Percentiles rank a stretch among this genome's conserved stretches.
Conservation (phyloP, 2,113 vertebrate genomes). For the Raja brachyura region DNA sequence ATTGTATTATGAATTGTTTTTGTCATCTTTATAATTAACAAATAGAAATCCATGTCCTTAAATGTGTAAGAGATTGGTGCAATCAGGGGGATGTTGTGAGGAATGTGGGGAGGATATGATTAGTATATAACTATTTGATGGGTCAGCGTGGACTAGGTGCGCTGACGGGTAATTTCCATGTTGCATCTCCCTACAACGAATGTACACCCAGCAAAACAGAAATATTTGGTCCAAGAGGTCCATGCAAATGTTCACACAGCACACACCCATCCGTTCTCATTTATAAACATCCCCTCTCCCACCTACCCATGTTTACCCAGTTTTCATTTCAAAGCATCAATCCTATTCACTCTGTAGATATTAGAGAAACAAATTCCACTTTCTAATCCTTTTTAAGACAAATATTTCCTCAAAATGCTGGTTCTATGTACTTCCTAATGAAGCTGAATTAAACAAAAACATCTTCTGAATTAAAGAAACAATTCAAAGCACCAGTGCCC, state of each 20-base stretch:
- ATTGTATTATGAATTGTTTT: not conserved
- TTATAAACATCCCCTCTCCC: too few relatives aligned
- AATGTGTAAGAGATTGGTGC: too few relatives aligned
- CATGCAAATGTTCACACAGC: not conserved
- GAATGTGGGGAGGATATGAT: too few relatives aligned
- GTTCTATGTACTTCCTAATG: not conserved
- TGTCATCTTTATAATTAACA: not conserved
- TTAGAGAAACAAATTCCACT: not conserved
- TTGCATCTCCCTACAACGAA: too few relatives aligned
- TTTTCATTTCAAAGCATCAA: not conserved
- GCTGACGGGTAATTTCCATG: too few relatives aligned
- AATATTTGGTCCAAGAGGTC: not conserved
- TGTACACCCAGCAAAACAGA: not conserved
- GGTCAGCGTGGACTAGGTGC: too few relatives aligned
- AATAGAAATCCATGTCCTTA: too few relatives aligned
- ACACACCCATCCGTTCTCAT: not conserved
- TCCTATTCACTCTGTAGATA: not conserved
- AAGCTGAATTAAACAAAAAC: not conserved
- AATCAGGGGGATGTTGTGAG: too few relatives aligned
- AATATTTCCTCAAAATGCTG: not conserved
- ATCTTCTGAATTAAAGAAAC: too few relatives aligned
- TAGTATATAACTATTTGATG: too few relatives aligned
- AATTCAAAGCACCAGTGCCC: too few relatives aligned
- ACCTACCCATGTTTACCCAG: not conserved
- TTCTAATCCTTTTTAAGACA: not conserved